phyloP scores from a whole-genome alignment of 2,797 vertebrate genomes.

The Scleropages formosus region DNA sequence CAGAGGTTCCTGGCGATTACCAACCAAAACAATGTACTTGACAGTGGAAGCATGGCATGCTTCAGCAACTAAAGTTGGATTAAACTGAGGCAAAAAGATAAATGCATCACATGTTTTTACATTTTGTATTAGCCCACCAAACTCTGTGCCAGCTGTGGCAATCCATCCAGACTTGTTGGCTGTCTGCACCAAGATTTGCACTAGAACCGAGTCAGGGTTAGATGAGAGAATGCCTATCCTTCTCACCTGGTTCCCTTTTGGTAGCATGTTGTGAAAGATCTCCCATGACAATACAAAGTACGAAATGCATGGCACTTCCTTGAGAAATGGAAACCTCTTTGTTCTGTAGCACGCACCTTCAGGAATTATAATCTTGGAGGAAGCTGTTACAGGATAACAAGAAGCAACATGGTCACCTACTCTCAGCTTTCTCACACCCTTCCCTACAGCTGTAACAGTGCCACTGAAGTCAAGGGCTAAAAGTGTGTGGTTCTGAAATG shows the following conservation, averaged over 20 bases:
- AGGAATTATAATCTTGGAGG: slow-evolving; percentile 66
- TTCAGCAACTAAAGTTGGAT: slow-evolving; percentile 47
- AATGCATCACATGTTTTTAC: slow-evolving; percentile 56
- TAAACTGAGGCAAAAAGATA: slow-evolving; percentile 69
- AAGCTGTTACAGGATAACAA: slow-evolving; percentile 73
- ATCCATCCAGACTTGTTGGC: slow-evolving; percentile 69
- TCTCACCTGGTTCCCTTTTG: slow-evolving; percentile 51
- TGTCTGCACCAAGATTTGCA: slow-evolving; percentile 61
- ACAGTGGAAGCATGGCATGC: slow-evolving; percentile 44
- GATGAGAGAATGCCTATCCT: slow-evolving; percentile 61
- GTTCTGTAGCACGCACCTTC: slow-evolving; percentile 67
- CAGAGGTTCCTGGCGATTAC: slow-evolving; percentile 46
- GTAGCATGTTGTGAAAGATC: slow-evolving; percentile 64
- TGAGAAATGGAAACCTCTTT: slow-evolving; percentile 65
- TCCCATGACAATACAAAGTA: slow-evolving; percentile 79
- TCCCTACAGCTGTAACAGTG: slow-evolving; percentile 67
- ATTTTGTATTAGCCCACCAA: slow-evolving; percentile 33
- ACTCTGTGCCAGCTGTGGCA: slow-evolving; percentile 51
- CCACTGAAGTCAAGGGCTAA: slow-evolving; percentile 79
- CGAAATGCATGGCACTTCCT: slow-evolving; percentile 74
- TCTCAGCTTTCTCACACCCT: slow-evolving; percentile 62
- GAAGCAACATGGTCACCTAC: slow-evolving; percentile 74
- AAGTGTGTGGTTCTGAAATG: slow-evolving; percentile 64
- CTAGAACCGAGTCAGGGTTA: slow-evolving; percentile 55
- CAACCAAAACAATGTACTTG: slow-evolving; percentile 66